Base-by-base conservation (phyloP, 2,888 invertebrate species). In the Andrena camellia region DNA sequence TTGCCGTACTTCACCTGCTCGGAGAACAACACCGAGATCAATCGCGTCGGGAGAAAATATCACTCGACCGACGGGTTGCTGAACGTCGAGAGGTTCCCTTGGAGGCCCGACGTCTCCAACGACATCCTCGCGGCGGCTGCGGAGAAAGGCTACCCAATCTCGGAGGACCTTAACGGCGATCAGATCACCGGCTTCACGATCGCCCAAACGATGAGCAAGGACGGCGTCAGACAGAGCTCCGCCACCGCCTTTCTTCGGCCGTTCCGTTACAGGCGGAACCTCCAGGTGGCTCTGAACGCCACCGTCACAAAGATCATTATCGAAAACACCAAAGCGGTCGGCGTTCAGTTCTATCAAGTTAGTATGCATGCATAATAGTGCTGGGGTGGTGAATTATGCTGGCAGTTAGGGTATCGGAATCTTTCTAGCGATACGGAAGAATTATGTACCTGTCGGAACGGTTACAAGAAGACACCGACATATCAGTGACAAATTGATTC, bases 1-100 rank as follows among this genome's bases (percentile, higher is more conserved):
- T 93, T 97, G 74, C 97, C 97, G 0, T 96, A 96, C 92, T 98
- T 97, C 93, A 94, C 95, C 84, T 95, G 94, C 91, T 96, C 96
- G 54, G 97, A 97, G 90, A 95, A 97, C 93, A 97, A 97, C 87
- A 95, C 94, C 79, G 96, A 97, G 90, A 95, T 96, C 50, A 95
- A 95, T 0, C 94, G 94, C 0, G 96, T 96, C 0, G 96, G 96
- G 23, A 92, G 94, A 0, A 95, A 95, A 84, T 96, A 96, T 86
- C 97, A 97, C 89, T 95, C 95, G 0, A 94, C 92, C 0, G 96
- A 96, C 0, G 97, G 97, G 0, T 95, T 96, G 0, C 89, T 96
- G 85, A 96, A 95, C 0, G 95, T 96, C 6, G 95, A 95, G 81
- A 94, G 96, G 94, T 97, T 97, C 92, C 95, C 95, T 0, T 95